phyloP scores from a whole-genome alignment of 2,113 vertebrate species.

The Boulengeromyrus knoepffleri region DNA sequence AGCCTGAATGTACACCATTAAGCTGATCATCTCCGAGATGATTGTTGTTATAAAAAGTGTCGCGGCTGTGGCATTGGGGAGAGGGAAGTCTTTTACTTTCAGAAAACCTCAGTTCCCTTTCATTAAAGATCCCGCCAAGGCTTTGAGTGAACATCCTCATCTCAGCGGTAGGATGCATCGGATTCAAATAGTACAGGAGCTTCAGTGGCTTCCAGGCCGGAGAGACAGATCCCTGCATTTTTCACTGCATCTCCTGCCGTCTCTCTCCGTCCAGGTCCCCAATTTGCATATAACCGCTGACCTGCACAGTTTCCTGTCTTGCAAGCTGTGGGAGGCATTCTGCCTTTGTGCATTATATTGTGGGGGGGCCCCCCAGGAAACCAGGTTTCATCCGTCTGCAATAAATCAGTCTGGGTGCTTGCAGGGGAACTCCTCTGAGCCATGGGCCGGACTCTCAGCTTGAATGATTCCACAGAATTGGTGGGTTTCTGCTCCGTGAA shows the following conservation, averaged over 20 bases:
- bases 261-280: neutral
- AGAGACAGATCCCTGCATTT: neutral
- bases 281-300: neutral
- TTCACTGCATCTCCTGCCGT: neutral
- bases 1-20: neutral
- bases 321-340: neutral
- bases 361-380: neutral
- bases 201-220: neutral
- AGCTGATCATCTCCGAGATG: neutral
- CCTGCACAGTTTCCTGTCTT: neutral
- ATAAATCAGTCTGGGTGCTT: neutral
- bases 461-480: neutral
- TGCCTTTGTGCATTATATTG: neutral
- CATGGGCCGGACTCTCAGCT: neutral
- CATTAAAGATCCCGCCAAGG: neutral
- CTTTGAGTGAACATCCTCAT: neutral
- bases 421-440: neutral
- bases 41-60: neutral
- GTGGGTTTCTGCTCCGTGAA: neutral
- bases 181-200: neutral
- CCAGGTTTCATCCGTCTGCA: conserved; percentile 1
- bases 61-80: neutral
- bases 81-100: neutral
- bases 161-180: neutral
- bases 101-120: neutral